Evolutionary conservation across 2,113 vertebrate genomes (phyloP).

Genomic region (Forbesichthys agassizii): DNA sequence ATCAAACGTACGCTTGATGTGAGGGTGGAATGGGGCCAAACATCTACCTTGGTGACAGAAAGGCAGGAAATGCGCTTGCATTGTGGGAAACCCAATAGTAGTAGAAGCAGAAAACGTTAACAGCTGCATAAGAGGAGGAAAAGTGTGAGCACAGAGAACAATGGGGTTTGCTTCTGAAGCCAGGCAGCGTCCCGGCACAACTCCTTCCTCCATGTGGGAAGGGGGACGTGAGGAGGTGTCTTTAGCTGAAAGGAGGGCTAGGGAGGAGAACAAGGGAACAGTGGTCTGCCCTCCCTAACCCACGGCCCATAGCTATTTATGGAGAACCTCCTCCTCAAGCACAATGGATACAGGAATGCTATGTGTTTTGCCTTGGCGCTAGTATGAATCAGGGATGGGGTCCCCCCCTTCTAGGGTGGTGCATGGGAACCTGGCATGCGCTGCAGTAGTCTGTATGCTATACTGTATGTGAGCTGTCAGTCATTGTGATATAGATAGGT

Average conservation of each 20-base stretch:
- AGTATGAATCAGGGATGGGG: conserved; percentile 32
- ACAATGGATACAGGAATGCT: conserved; percentile 69
- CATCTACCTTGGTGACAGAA: conserved; percentile 57
- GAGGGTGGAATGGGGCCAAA: neutral
- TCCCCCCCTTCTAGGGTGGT: conserved; percentile 37
- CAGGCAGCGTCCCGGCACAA: conserved; percentile 59
- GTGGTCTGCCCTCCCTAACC: conserved; percentile 42
- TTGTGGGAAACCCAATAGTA: conserved; percentile 65
- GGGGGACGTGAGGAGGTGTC: conserved; percentile 45
- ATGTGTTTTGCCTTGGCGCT: conserved; percentile 42
- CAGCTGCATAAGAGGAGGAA: conserved; percentile 62
- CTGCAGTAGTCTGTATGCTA: conserved; percentile 9
- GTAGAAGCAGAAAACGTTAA: conserved; percentile 58
- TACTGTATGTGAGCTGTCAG: conserved; percentile 21
- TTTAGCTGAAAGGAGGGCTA: conserved; percentile 42
- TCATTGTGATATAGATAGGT: neutral
- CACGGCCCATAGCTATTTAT: conserved; percentile 63
- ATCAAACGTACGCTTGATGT: neutral
- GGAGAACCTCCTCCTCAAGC: conserved; percentile 51
- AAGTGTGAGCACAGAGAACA: conserved; percentile 68
- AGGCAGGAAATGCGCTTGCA: conserved; percentile 71
- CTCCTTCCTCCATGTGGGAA: conserved; percentile 63
- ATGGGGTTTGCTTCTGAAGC: conserved; percentile 71
- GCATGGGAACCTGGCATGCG: conserved; percentile 38
- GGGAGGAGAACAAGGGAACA: conserved; percentile 39